phyloP scores from a whole-genome alignment of 2,113 vertebrate species.

The Rhinoderma darwinii region DNA sequence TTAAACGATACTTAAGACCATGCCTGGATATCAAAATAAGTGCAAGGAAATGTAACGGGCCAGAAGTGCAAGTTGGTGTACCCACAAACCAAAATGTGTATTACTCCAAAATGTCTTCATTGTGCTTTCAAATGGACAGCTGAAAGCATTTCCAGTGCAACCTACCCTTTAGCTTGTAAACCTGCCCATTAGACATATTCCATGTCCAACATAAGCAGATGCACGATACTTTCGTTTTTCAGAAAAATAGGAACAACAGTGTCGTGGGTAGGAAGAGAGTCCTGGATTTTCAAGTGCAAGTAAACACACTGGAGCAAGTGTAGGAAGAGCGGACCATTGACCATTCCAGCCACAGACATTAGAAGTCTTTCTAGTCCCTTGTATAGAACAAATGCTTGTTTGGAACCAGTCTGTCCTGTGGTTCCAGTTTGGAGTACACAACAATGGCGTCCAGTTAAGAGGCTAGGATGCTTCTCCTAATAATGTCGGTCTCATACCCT shows the following conservation, averaged over 20 bases:
- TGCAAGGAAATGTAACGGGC: slow-evolving; percentile 60
- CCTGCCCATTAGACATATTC: slow-evolving; percentile 53
- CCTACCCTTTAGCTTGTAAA: slow-evolving; percentile 29
- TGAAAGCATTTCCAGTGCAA: slow-evolving; percentile 58
- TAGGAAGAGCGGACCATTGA: slow-evolving; percentile 58
- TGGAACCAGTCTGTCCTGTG: slow-evolving; percentile 58
- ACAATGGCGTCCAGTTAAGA: slow-evolving; percentile 75
- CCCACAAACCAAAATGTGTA: slow-evolving; percentile 61
- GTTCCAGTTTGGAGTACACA: slow-evolving; percentile 8
- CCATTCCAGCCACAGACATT: slow-evolving; percentile 50
- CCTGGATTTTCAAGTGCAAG: slow-evolving; percentile 69
- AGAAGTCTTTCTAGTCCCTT: slow-evolving; percentile 55
- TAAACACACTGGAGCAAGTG: slow-evolving; percentile 70
- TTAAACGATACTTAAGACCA: slow-evolving; percentile 41
- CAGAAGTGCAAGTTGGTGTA: slow-evolving; percentile 62
- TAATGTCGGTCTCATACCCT: slow-evolving; percentile 84
- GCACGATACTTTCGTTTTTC: slow-evolving; percentile 59
- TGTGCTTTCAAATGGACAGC: slow-evolving; percentile 75
- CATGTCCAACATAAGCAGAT: slow-evolving; percentile 29
- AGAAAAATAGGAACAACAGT: slow-evolving; percentile 38
- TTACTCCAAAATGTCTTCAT: slow-evolving; percentile 65
- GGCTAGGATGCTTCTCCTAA: slow-evolving; percentile 89
- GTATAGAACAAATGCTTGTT: slow-evolving; percentile 55
- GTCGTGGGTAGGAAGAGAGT: slow-evolving; percentile 32
- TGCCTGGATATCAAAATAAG: slow-evolving; percentile 23